Base-by-base conservation (phyloP, 2,797 vertebrate species). In the Etheostoma perlongum region DNA sequence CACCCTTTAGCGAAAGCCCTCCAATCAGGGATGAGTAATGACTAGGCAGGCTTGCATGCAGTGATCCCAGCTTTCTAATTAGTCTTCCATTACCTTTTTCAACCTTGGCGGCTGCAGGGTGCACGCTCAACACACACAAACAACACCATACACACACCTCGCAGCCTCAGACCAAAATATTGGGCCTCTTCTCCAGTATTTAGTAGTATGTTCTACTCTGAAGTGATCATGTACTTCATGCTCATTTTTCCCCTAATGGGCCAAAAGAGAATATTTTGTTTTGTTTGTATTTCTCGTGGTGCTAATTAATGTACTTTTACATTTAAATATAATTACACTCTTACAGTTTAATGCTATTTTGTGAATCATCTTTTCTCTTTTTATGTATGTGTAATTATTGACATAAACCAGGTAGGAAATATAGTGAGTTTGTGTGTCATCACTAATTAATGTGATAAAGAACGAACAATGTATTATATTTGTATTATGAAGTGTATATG, bases 11-110 rank as follows among this genome's bases (percentile, higher is more conserved):
- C 91, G 88, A 88, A 89, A 79, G 83, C 81, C 85, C 87, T 93
- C 94, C 94, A 95, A 94, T 95, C 93, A 93, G 81, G 76, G 82
- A 94, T 95, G 94, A 96, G 91, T 95, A 95, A 95, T 95, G 94
- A 93, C 88, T 79, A 76, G 79, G 84, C 89, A 89, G 87, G 85
- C 83, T 83, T 85, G 86, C 95, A 92, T 91, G 93, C 91, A 91
- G 94, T 85, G 94, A 93, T 93, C 93, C 89, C 92, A 93, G 93
- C 92, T 95, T 95, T 94, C 89, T 95, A 94, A 94, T 94, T 93
- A 94, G 91, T 93, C 92, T 92, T 93, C 92, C 91, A 94, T 93
- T 93, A 94, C 92, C 94, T 95, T 94, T 88, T 93, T 91, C 92
- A 94, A 94, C 93, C 94, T 95, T 93, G 94, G 89, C 81, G 83